phyloP scores from a whole-genome alignment of 2,797 vertebrate genomes.

The Hydrophis major region DNA sequence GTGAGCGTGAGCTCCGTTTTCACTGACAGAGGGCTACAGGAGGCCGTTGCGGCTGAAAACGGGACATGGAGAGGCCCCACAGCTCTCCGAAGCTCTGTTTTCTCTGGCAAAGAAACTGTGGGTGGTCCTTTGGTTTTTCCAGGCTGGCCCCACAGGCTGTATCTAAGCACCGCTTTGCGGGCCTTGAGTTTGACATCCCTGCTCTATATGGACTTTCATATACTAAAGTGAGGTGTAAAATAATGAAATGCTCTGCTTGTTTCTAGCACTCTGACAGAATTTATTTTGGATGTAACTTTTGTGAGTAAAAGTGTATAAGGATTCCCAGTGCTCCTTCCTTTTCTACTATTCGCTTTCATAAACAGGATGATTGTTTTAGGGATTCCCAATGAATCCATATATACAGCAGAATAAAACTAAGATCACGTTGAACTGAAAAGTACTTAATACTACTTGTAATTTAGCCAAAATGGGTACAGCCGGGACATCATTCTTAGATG shows the following conservation, averaged over 20 bases:
- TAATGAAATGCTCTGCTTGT: not conserved
- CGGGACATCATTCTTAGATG: too few relatives aligned
- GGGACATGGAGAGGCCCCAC: too few relatives aligned
- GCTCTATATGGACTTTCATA: not conserved
- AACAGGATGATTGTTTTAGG: not conserved
- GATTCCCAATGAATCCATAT: not conserved
- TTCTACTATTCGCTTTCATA: not conserved
- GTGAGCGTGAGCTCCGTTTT: too few relatives aligned
- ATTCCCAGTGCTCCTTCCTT: too few relatives aligned
- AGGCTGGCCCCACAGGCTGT: too few relatives aligned
- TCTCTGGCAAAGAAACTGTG: too few relatives aligned
- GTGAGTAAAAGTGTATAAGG: not conserved
- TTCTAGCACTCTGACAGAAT: not conserved
- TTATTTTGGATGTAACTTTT: not conserved
- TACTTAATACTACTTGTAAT: not conserved
- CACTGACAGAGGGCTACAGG: too few relatives aligned
- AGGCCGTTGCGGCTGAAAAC: too few relatives aligned
- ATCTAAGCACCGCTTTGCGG: too few relatives aligned
- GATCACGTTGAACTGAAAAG: not conserved
- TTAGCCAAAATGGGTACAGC: not conserved
- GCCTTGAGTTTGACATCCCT: too few relatives aligned
- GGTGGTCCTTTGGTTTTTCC: too few relatives aligned
- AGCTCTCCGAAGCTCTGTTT: too few relatives aligned
- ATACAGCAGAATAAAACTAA: not conserved
- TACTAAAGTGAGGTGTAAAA: not conserved